phyloP scores from a whole-genome alignment of 2,113 vertebrate genomes.

The Saccopteryx leptura region DNA sequence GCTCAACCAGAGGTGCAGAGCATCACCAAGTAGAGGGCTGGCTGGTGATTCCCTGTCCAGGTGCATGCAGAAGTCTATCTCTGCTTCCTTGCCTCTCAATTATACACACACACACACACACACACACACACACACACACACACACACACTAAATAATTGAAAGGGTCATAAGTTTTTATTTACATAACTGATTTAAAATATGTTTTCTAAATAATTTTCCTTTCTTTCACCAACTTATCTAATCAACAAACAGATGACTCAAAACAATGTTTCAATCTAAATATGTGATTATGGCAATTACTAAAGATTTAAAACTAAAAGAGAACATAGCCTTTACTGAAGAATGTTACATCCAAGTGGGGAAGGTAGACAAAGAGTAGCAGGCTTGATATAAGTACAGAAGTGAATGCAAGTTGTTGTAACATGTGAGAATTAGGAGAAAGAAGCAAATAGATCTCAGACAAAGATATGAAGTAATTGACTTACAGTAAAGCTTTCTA shows the following conservation, averaged over 20 bases:
- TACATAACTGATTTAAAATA: neutral
- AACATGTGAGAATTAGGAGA: neutral
- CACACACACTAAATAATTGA: neutral
- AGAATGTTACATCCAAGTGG: neutral
- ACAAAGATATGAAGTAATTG: neutral
- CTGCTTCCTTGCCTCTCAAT: too few species aligned
- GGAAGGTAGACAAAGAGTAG: neutral
- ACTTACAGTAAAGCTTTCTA: neutral
- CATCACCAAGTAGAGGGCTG: too few species aligned
- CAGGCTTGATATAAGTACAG: neutral
- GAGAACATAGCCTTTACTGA: neutral
- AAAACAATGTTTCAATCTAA: neutral
- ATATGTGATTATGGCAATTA: neutral
- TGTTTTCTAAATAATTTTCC: neutral
- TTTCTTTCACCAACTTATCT: neutral
- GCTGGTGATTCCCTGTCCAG: too few species aligned
- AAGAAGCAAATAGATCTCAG: neutral
- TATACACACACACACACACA: too few species aligned
- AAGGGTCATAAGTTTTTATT: neutral
- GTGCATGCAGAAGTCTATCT: too few species aligned
- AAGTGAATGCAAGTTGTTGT: neutral
- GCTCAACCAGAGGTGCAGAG: too few species aligned
- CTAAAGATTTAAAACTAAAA: neutral
- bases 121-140: too few species aligned
- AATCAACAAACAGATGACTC: neutral